Conservation (phyloP, 2,113 vertebrate species). For the Xiphias gladius region DNA sequence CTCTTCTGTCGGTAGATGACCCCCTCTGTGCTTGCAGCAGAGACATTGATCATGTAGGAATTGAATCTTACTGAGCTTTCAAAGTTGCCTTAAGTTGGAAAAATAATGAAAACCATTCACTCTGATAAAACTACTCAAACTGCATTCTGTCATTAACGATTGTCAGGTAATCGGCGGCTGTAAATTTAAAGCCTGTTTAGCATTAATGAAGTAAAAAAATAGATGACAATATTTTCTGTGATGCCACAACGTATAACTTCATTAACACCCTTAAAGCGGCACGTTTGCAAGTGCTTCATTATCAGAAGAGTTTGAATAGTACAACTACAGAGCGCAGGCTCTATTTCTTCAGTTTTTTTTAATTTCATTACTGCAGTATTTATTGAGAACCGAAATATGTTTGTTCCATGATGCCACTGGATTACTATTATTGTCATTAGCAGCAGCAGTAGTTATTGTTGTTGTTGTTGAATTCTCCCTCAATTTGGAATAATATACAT, state of each 20-base stretch:
- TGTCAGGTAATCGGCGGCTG: no score
- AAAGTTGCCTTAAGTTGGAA: neutral
- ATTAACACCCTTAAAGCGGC: neutral
- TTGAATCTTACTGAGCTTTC: neutral
- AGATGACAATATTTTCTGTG: neutral
- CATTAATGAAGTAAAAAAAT: neutral
- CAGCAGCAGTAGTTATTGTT: no score
- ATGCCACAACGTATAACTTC: neutral
- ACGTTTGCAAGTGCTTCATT: neutral
- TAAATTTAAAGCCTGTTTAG: neutral
- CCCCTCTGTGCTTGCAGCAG: conserved; percentile 8
- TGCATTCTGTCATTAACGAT: neutral
- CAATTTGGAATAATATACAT: no score
- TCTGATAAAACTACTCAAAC: neutral
- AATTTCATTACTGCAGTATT: no score
- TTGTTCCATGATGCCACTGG: no score
- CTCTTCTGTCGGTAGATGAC: neutral
- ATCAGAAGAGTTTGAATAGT: neutral
- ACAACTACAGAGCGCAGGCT: neutral
- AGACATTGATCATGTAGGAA: neutral
- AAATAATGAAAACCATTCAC: neutral
- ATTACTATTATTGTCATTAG: neutral
- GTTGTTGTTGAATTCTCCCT: no score
- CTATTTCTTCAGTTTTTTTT: neutral
- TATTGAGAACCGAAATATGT: no score